phyloP scores from a whole-genome alignment of 2,888 invertebrate species.

The Mycalesis mineus region DNA sequence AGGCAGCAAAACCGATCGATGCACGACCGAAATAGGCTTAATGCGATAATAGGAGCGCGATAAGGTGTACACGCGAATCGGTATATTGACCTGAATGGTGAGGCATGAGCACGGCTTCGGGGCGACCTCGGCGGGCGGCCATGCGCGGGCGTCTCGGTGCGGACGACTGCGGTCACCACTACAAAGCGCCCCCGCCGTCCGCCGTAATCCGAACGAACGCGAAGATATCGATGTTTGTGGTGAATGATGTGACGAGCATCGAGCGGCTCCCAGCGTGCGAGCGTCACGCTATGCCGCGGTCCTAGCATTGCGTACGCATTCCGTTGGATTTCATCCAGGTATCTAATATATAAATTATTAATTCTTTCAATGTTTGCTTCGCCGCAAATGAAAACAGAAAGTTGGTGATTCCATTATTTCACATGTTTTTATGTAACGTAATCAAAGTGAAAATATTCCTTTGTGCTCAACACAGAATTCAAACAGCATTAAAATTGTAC shows the following conservation, averaged over 20 bases:
- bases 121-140: conserved; percentile 60
- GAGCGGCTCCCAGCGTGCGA: conserved; percentile 47
- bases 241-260: conserved; percentile 61
- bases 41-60: conserved; percentile 73
- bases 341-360: conserved; percentile 47
- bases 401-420: background rate
- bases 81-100: conserved; percentile 69
- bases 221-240: conserved; percentile 73
- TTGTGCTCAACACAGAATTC: background rate
- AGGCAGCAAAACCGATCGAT: conserved; percentile 62
- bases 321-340: conserved; percentile 63
- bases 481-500: background rate
- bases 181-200: conserved; percentile 57
- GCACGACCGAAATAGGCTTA: conserved; percentile 69
- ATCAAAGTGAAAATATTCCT: background rate
- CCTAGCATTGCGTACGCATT: conserved; percentile 22
- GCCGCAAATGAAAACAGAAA: conserved; percentile 1
- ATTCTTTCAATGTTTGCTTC: conserved; percentile 14
- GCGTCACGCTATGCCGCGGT: conserved; percentile 22
- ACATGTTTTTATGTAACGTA: background rate
- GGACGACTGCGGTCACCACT: conserved; percentile 67
- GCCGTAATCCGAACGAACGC: conserved; percentile 66
- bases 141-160: conserved; percentile 67
- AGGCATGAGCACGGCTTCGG: conserved; percentile 64
- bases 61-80: conserved; percentile 74